These are phyloP conservation scores for Oxygymnocypris stewartii DNA, from an alignment of 2,113 vertebrate species.

Conservation along the genomic window DNA sequence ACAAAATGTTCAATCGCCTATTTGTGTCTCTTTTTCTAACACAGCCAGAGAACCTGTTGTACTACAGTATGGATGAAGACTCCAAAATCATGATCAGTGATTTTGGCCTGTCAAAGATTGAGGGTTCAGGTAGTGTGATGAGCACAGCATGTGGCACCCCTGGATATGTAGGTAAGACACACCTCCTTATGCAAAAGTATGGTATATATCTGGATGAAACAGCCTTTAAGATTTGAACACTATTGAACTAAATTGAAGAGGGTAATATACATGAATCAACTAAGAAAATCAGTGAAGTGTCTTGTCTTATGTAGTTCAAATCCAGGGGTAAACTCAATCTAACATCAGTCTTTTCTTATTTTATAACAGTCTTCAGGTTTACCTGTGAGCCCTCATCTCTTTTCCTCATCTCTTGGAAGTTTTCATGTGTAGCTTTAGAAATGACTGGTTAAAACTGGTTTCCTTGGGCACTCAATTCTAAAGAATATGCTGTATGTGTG, in stretches of 20 bases:
- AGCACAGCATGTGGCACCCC: slow-evolving; percentile 95
- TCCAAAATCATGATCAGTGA: slow-evolving; percentile 99
- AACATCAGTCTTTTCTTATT: not conserved
- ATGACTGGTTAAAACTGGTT: not conserved
- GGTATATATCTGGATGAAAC: not conserved
- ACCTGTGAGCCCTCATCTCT: not conserved
- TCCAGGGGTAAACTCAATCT: not conserved
- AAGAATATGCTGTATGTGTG: not conserved
- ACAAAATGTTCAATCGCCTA: not conserved
- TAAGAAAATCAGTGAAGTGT: not conserved
- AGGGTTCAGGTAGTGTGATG: slow-evolving; percentile 90
- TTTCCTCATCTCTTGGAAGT: not conserved
- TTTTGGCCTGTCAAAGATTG: slow-evolving; percentile 95
- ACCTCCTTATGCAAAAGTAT: not conserved
- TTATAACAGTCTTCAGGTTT: not conserved
- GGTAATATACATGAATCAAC: not conserved
- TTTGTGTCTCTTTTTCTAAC: slow-evolving; percentile 3
- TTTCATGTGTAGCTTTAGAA: not conserved
- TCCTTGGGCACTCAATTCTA: not conserved
- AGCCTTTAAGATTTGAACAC: not conserved
- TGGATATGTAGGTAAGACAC: slow-evolving; percentile 89
- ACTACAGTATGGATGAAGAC: slow-evolving; percentile 95
- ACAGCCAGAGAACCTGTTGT: slow-evolving; percentile 95
- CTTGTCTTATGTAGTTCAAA: not conserved
- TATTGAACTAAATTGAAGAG: not conserved